phyloP scores from a whole-genome alignment of 2,797 vertebrate genomes.

The Rhinogobio ventralis region DNA sequence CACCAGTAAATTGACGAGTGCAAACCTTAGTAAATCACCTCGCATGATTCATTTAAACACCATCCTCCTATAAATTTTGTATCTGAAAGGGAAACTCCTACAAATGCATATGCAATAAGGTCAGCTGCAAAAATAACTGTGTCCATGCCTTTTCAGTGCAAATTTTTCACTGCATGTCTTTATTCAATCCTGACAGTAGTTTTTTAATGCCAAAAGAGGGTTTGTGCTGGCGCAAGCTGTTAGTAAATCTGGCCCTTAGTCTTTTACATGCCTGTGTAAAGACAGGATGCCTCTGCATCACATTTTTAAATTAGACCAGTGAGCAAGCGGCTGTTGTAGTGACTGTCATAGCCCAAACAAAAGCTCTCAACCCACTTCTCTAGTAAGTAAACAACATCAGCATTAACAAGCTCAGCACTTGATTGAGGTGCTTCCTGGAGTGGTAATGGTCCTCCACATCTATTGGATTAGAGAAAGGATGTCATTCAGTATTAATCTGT shows the following conservation, averaged over 20 bases:
- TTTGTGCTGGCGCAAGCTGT: too few relatives aligned
- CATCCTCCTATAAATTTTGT: too few relatives aligned
- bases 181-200: too few relatives aligned
- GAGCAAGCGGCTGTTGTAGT: not conserved
- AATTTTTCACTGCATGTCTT: too few relatives aligned
- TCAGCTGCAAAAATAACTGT: too few relatives aligned
- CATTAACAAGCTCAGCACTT: constrained; percentile 11
- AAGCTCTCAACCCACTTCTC: not conserved
- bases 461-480: constrained; percentile 94
- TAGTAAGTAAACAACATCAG: constrained; percentile 34
- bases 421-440: constrained; percentile 67
- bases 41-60: too few relatives aligned
- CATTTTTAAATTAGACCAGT: not conserved
- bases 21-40: too few relatives aligned
- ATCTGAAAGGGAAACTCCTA: too few relatives aligned
- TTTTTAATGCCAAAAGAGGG: too few relatives aligned
- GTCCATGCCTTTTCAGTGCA: too few relatives aligned
- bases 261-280: not conserved
- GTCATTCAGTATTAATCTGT: constrained; percentile 93
- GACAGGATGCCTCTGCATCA: not conserved
- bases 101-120: too few relatives aligned
- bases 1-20: too few relatives aligned
- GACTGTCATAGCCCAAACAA: constrained; percentile 6
- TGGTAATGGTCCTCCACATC: constrained; percentile 87
- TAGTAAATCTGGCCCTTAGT: not conserved